phyloP scores from a whole-genome alignment of 2,797 vertebrate genomes.

The Pristis pectinata region DNA sequence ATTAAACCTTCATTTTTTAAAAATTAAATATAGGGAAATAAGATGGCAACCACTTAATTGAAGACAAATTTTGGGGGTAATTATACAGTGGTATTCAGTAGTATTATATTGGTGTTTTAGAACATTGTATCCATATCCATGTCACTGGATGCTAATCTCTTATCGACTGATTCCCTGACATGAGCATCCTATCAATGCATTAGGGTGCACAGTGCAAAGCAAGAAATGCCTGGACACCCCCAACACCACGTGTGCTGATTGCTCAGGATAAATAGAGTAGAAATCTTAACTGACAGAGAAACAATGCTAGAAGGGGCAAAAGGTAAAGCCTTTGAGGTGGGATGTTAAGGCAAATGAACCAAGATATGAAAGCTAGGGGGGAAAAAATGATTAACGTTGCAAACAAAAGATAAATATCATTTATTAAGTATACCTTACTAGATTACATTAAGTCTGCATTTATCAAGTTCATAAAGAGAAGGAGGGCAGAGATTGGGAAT shows the following conservation, averaged over 20 bases:
- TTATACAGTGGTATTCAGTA: background rate
- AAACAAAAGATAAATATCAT: background rate
- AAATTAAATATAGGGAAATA: background rate
- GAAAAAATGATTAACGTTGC: background rate
- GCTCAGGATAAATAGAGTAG: background rate
- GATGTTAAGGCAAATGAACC: background rate
- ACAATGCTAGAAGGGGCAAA: background rate
- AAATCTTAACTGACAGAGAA: background rate
- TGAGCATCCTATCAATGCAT: background rate
- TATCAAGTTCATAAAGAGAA: background rate
- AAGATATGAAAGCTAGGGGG: background rate
- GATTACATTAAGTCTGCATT: background rate
- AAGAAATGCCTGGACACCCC: background rate
- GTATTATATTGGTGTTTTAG: too few relatives aligned
- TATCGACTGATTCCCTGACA: background rate
- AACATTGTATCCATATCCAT: too few relatives aligned
- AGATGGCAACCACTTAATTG: background rate
- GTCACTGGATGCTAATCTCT: background rate
- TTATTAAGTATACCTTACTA: background rate
- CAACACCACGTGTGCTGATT: background rate
- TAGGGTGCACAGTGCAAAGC: background rate
- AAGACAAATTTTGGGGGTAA: background rate
- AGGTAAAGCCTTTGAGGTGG: background rate
- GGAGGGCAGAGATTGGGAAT: background rate
- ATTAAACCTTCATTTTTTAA: slow-evolving; percentile 72